phyloP scores from a whole-genome alignment of 2,797 vertebrate genomes.

The Esox lucius region DNA sequence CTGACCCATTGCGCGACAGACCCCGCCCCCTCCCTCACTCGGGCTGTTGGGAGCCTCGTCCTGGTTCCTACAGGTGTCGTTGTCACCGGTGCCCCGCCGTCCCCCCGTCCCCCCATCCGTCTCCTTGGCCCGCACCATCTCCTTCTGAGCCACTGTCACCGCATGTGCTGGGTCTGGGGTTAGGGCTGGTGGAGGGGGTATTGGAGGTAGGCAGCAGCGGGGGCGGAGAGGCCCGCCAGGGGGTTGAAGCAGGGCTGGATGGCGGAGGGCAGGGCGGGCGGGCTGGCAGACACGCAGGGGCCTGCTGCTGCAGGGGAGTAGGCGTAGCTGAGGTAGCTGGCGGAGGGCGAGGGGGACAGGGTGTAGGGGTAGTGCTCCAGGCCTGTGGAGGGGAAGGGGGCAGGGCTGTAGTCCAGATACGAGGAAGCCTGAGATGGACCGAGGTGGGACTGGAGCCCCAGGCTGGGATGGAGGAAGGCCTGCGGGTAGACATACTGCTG shows the following conservation, averaged over 20 bases:
- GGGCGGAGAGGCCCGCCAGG: slow-evolving; percentile 50
- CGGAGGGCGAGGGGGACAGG: slow-evolving; percentile 86
- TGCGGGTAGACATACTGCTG: slow-evolving; percentile 93
- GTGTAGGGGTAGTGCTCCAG: slow-evolving; percentile 91
- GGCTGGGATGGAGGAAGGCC: slow-evolving; percentile 87
- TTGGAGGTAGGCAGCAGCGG: slow-evolving; percentile 79
- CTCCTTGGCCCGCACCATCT: neutral
- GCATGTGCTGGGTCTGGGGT: slow-evolving; percentile 76
- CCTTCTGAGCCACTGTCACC: slow-evolving; percentile 70
- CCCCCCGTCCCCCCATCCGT: neutral
- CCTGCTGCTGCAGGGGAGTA: slow-evolving; percentile 72
- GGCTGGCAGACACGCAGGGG: slow-evolving; percentile 41
- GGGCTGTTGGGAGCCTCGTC: slow-evolving; percentile 46
- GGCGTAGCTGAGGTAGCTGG: slow-evolving; percentile 85
- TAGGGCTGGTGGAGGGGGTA: slow-evolving; percentile 85
- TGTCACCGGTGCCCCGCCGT: neutral
- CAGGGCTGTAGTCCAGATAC: slow-evolving; percentile 87
- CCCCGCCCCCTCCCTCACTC: slow-evolving; percentile 38
- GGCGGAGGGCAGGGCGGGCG: slow-evolving; percentile 56
- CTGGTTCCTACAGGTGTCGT: slow-evolving; percentile 23
- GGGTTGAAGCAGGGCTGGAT: slow-evolving; percentile 57
- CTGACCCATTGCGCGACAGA: slow-evolving; percentile 64
- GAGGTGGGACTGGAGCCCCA: slow-evolving; percentile 90
- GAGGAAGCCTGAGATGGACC: slow-evolving; percentile 82
- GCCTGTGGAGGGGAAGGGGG: slow-evolving; percentile 74